Evolutionary conservation across 1,140 invertebrate species (phyloP), one percentile per base, ranked within the genome.

Genomic region (Caenorhabditis tropicalis): DNA sequence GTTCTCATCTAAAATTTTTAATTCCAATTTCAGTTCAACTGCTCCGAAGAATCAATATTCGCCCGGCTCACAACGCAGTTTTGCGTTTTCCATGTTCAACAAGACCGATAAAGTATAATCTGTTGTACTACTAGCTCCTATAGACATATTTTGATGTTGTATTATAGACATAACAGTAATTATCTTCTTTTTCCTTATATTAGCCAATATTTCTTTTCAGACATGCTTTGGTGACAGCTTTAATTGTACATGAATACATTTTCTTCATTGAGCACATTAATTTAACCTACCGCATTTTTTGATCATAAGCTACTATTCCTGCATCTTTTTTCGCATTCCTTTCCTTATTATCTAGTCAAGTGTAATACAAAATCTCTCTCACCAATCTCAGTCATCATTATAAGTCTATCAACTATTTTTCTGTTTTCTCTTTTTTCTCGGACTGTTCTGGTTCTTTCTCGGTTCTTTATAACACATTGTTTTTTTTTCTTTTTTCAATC

Each of bases 41-140:
- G 65, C 65, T 74, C 65, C 65, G 65, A 74, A 74, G 65, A 74
- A 74, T 74, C 65, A 74, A 74, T 74, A 74, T 36, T 74, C 65
- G 65, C 65, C 65, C 36, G 65, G 65, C 65, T 74, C 65, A 74
- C 65, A 74, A 43, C 65, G 65, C 9, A 74, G 36, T 24, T 74
- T 74, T 74, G 36, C 65, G 65, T 74, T 74, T 74, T 74, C 65
- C 65, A 74, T 74, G 65, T 74, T 74, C 65, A 74, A 74, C 65
- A 74, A 74, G 21, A 36, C 65, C 29, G 65, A 74, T 24, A 74
- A 74, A 74, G 65, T 74, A 31, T 74, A 43, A 74, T 43, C 24
- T 24, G 15, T 74, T n/a, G 2, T 74, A 10, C 15, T 46, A 74
- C 24, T 43, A 24, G 27, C 19, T 24, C 24, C 7, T 10, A 33